Evolutionary conservation across 2,797 vertebrate species (phyloP), one percentile per base, ranked within the genome.

Genomic region (Diceros bicornis): DNA sequence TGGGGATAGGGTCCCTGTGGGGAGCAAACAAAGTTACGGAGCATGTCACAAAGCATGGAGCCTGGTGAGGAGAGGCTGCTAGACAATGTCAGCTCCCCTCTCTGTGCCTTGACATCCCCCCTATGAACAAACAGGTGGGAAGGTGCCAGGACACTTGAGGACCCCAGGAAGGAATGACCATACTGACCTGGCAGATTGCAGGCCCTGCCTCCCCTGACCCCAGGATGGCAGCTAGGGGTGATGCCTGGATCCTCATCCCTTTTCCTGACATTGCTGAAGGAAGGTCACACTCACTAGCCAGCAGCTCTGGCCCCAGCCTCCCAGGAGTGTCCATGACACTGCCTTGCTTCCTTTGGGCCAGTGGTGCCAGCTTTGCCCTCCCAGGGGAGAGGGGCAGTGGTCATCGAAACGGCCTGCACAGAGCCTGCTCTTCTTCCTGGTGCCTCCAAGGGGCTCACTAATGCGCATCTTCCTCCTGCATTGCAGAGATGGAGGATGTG

Each of bases 161-260:
- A n/a, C 14, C 32, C 34, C 29, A 41, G 14, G 34, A 62, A 34
- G 11, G 78, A 29, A 11, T 29, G 41, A 50, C 64, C 17, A 50
- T 20, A 9, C 52, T 69, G 29, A 57, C 34, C 21, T 1, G 37
- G 27, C 59, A 64, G 27, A 62, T 13, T 12, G 62, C 5, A 9
- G 18, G 47, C 32, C 64, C 14, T n/a, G 9, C 29, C 21, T 16
- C 32, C 21, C 11, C 37, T 4, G 18, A 32, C 50, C 34, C 12
- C 64, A 59, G 62, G 62, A 91, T 2, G 8, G 55, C 34, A 44
- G 66, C n/a, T 27, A 9, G 27, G 25, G 11, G 27, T 47, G 85
- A 72, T 1, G 34, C 44, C n/a, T 0, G 1, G 57, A 89, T n/a
- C 3, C 44, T 34, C 4, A 0, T 1, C 25, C 29, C 16, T 55